Evolutionary conservation across 2,113 vertebrate genomes (phyloP).

Genomic region (Campylomormyrus numenius): DNA sequence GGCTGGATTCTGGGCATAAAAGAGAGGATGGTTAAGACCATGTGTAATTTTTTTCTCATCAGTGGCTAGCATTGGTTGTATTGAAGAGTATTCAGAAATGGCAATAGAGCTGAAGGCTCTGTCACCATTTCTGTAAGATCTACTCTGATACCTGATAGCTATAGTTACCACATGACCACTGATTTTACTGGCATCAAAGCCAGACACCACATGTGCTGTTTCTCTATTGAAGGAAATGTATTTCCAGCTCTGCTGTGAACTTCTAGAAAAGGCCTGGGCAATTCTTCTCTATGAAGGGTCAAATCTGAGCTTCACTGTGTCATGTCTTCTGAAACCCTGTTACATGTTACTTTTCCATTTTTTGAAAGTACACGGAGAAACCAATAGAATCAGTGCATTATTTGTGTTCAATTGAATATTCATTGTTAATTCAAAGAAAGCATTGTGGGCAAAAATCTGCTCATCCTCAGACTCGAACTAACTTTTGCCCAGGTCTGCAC

Average conservation of each 20-base stretch:
- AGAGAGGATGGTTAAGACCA: background rate
- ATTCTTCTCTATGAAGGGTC: background rate
- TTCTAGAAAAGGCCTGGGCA: background rate
- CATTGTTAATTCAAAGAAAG: background rate
- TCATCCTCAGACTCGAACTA: background rate
- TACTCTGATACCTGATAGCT: background rate
- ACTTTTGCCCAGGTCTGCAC: background rate
- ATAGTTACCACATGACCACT: background rate
- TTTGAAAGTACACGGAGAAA: background rate
- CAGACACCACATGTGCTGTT: background rate
- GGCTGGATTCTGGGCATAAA: constrained; percentile 61
- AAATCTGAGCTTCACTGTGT: background rate
- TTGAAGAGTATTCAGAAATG: background rate
- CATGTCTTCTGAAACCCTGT: background rate
- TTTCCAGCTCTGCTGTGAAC: background rate
- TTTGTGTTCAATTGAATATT: background rate
- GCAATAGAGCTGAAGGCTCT: no score
- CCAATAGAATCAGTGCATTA: background rate
- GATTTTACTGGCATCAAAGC: background rate
- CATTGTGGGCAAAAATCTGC: background rate
- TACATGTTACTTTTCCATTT: background rate
- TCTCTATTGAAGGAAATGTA: background rate
- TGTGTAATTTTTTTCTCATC: background rate
- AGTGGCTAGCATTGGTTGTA: background rate
- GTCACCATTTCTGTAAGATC: no score